These are phyloP conservation scores for Eucidaris tribuloides DNA, from an alignment of 35 echinoderm and acorn worm species.

Conservation along the genomic window DNA sequence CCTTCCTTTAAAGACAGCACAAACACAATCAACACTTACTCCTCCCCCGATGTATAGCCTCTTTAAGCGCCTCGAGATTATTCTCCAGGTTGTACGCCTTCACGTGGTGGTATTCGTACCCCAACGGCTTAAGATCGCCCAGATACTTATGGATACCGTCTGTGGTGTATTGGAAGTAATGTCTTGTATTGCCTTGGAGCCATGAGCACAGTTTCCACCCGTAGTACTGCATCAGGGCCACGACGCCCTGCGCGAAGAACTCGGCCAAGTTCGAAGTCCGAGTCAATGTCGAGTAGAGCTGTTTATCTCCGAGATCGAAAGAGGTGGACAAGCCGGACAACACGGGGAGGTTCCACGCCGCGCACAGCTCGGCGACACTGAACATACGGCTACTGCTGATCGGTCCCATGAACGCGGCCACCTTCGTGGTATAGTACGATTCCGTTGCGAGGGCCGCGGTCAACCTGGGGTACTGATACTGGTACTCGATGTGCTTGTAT, in stretches of 20 bases:
- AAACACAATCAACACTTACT: too few species aligned
- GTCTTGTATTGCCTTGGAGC: too few species aligned
- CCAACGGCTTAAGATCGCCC: too few species aligned
- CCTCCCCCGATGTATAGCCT: too few species aligned
- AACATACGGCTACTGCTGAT: neutral
- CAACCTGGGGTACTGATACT: neutral
- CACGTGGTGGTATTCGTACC: too few species aligned
- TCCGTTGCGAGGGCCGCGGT: neutral
- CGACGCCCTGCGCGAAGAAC: neutral
- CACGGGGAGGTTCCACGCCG: slow-evolving; percentile 6
- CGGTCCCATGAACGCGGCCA: slow-evolving; percentile 17
- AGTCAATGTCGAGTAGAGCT: neutral
- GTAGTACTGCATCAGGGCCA: neutral
- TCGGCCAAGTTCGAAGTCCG: neutral
- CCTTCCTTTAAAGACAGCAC: too few species aligned
- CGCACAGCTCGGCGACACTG: neutral
- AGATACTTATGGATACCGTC: too few species aligned
- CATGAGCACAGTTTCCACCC: neutral
- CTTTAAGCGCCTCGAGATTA: too few species aligned
- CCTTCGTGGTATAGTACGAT: neutral
- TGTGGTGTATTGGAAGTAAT: too few species aligned
- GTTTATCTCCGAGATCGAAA: neutral
- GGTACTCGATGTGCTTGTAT: neutral
- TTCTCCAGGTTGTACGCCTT: too few species aligned
- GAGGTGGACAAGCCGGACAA: neutral